These are phyloP conservation scores for Lycodopsis pacificus DNA, from an alignment of 2,797 vertebrate genomes.

Conservation along the genomic window DNA sequence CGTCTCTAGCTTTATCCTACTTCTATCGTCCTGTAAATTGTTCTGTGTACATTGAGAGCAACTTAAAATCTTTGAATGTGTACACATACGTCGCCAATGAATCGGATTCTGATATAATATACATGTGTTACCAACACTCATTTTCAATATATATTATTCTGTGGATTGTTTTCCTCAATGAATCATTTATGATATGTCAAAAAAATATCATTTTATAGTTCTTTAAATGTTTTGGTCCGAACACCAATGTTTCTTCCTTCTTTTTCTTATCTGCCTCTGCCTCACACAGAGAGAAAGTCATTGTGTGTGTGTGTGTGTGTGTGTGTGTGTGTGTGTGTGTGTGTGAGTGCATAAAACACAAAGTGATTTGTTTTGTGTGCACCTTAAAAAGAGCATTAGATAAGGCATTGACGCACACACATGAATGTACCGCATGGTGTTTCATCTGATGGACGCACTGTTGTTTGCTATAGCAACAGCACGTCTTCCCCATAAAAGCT, in stretches of 20 bases:
- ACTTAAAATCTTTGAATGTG: neutral
- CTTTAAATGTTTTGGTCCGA: neutral
- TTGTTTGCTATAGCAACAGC: constrained; percentile 66
- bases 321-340: constrained; percentile 5
- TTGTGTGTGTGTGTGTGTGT: neutral
- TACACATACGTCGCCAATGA: neutral
- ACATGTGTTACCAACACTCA: neutral
- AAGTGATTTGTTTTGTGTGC: neutral
- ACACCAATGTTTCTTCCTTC: neutral
- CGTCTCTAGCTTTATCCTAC: neutral
- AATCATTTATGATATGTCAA: neutral
- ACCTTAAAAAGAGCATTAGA: neutral
- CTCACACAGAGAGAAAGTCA: neutral
- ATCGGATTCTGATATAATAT: neutral
- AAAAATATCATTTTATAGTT: neutral
- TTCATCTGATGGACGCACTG: constrained; percentile 39
- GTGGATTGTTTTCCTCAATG: neutral
- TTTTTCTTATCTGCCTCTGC: neutral
- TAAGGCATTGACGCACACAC: constrained; percentile 12
- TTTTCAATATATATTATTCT: neutral
- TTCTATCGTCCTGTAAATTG: neutral
- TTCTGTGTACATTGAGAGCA: neutral
- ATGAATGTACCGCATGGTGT: constrained; percentile 1
- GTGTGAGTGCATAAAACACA: neutral
- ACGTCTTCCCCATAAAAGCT: constrained; percentile 50